A percentile compares a stretch with the other conserved stretches of the same genome.
phyloP scores from a whole-genome alignment of 2,888 invertebrate genomes.

The Drosophila atripex region DNA sequence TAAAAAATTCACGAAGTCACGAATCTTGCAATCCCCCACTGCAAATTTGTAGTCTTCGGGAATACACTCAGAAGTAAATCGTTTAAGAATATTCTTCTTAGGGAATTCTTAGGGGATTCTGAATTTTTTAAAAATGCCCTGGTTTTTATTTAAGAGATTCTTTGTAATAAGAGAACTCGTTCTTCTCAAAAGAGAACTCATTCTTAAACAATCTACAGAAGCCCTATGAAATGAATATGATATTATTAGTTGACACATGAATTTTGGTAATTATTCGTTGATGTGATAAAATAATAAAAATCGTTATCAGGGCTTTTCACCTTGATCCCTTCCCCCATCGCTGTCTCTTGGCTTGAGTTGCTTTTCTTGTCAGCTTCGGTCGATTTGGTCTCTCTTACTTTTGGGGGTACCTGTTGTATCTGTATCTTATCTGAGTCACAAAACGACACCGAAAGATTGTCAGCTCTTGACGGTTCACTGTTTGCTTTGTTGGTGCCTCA shows the following conservation, averaged over 20 bases:
- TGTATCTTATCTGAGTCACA: constrained; percentile 72
- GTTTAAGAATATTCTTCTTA: not conserved
- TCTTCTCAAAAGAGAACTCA: not conserved
- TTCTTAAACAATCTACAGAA: not conserved
- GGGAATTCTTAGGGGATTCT: too few species aligned
- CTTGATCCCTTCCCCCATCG: not conserved
- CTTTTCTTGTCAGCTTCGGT: constrained; percentile 34
- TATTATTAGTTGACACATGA: not conserved
- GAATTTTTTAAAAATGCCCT: too few species aligned
- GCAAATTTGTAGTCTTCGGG: not conserved
- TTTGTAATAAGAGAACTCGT: not conserved
- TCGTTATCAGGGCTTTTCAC: not conserved
- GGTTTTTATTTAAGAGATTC: not conserved
- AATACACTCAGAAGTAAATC: not conserved
- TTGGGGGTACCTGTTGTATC: constrained; percentile 21
- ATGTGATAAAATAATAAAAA: not conserved
- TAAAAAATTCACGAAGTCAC: constrained; percentile 26
- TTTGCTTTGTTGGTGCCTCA: constrained; percentile 48
- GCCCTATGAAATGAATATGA: not conserved
- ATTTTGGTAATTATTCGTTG: not conserved
- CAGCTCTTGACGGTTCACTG: constrained; percentile 34
- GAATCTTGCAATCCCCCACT: not conserved
- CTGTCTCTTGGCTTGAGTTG: not conserved
- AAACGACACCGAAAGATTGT: constrained; percentile 47
- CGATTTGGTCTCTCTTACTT: constrained; percentile 10